phyloP scores from a whole-genome alignment of 2,113 vertebrate species.

The Anhinga rufa region DNA sequence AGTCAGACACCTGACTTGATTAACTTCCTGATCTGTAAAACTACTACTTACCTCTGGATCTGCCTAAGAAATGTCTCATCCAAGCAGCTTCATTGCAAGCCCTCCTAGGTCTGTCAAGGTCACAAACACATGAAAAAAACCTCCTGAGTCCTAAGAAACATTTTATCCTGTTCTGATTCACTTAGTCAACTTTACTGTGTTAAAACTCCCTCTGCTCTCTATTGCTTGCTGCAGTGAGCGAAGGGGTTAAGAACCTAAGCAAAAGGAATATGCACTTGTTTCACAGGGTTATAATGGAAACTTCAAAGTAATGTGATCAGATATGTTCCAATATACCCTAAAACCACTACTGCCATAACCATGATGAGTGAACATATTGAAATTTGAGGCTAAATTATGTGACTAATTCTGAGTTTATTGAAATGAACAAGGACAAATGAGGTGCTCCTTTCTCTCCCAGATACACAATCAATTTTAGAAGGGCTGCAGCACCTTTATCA shows the following conservation, averaged over 20 bases:
- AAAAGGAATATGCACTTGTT: conserved; percentile 1
- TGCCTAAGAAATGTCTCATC: not conserved
- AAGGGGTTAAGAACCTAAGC: not conserved
- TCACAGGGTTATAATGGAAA: not conserved
- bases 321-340: conserved; percentile 3
- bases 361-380: not conserved
- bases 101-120: not conserved
- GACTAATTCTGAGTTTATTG: conserved; percentile 50
- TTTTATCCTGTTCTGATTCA: not conserved
- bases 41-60: not conserved
- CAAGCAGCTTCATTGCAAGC: not conserved
- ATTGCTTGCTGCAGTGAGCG: not conserved
- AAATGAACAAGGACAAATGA: conserved; percentile 56
- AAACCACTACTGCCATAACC: not conserved
- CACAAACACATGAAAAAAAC: not conserved
- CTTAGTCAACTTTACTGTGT: not conserved
- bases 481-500: not conserved
- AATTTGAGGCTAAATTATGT: conserved; percentile 5
- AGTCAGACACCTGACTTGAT: not conserved
- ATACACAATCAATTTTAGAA: not conserved
- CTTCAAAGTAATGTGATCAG: conserved; percentile 14
- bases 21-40: not conserved
- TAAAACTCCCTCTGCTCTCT: not conserved
- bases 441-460: not conserved
- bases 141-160: not conserved